Percentiles rank a stretch among this genome's conserved stretches.
These are phyloP conservation scores for Danaus plexippus DNA, from an alignment of 1,140 invertebrate genomes.

Conservation along the genomic window DNA sequence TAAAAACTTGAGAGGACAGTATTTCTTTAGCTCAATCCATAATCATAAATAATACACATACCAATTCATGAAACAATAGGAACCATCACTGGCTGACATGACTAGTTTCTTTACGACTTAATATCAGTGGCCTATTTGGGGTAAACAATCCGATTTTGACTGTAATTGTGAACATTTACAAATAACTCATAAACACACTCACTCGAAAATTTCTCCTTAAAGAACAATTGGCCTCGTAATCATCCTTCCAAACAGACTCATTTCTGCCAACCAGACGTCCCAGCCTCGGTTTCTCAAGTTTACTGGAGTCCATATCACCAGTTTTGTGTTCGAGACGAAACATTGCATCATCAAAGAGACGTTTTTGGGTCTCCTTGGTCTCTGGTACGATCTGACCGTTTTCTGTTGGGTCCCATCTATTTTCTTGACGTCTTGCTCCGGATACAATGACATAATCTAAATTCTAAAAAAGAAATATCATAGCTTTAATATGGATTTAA, in stretches of 20 bases:
- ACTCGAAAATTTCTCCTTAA: slow-evolving; percentile 89
- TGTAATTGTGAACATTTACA: no score
- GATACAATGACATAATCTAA: slow-evolving; percentile 96
- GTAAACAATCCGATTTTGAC: no score
- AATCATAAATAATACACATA: no score
- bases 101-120: no score
- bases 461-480: slow-evolving; percentile 77
- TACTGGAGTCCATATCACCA: slow-evolving; percentile 83
- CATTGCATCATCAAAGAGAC: slow-evolving; percentile 95
- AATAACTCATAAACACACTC: slow-evolving; percentile 35
- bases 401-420: slow-evolving; percentile 96
- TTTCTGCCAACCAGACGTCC: slow-evolving; percentile 84
- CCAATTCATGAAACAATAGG: no score
- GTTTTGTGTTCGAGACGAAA: slow-evolving; percentile 94
- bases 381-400: slow-evolving; percentile 96
- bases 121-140: no score
- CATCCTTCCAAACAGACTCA: slow-evolving; percentile 88
- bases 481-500: background rate
- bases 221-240: slow-evolving; percentile 89
- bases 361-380: slow-evolving; percentile 89
- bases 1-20: no score
- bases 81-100: no score
- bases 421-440: slow-evolving; percentile 96
- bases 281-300: slow-evolving; percentile 79
- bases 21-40: no score